These are phyloP conservation scores for Coreius guichenoti DNA, from an alignment of 2,797 vertebrate species.

Conservation along the genomic window DNA sequence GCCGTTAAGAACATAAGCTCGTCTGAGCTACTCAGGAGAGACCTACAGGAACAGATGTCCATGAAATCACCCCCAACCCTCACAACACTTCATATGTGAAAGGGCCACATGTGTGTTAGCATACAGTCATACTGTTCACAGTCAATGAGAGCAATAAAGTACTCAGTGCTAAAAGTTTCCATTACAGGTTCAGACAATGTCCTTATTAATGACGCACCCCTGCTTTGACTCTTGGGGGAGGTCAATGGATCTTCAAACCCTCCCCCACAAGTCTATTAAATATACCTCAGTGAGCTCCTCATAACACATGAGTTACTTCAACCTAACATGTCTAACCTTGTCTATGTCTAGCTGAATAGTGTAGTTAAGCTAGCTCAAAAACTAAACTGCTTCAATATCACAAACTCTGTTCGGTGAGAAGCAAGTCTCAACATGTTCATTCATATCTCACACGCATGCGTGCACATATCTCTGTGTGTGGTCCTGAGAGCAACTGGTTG, in stretches of 20 bases:
- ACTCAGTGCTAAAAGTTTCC: neutral
- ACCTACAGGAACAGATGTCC: conserved; percentile 70
- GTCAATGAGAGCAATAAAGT: conserved; percentile 3
- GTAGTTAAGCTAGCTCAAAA: neutral
- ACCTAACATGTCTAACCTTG: neutral
- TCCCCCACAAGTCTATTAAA: conserved; percentile 31
- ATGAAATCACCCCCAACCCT: conserved; percentile 60
- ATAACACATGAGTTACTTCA: neutral
- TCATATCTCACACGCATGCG: conserved; percentile 17
- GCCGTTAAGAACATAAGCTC: conserved; percentile 66
- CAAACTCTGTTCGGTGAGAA: conserved; percentile 31
- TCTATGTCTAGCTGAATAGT: conserved; percentile 15
- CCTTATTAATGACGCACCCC: conserved; percentile 28
- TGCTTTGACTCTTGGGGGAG: conserved; percentile 38
- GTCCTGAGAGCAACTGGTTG: conserved; percentile 69
- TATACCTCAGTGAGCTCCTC: conserved; percentile 20
- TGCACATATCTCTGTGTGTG: conserved; percentile 68
- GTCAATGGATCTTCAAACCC: conserved; percentile 5
- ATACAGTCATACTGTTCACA: conserved; percentile 4
- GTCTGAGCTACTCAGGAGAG: conserved; percentile 69
- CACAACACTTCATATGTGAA: conserved; percentile 3
- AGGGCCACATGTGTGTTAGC: neutral
- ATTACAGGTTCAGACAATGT: conserved; percentile 30
- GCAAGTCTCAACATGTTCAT: conserved; percentile 72
- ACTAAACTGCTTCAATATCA: neutral